Evolutionary conservation across 30 jellyfish, hydroid and myxozoan species (phyloP), one percentile per base, ranked within the genome.

Genomic region (Pseudorhiza aurosa): DNA sequence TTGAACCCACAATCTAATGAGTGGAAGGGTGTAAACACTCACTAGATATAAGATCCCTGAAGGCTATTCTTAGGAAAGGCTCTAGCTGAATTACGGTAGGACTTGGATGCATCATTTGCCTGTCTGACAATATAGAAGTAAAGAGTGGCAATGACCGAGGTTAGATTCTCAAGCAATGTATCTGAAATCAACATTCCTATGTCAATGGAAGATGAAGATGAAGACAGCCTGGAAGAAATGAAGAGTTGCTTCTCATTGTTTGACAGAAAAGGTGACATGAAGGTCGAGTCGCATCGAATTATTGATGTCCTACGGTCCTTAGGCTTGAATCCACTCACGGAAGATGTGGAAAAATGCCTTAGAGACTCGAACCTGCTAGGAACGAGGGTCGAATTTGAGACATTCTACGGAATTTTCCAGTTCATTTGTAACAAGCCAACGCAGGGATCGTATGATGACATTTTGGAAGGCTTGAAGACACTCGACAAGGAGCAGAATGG

Each of bases 391-490:
- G 98, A 85, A 11, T 77, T 93, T 51, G 97, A 87, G 74, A 80
- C 96, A 17, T 93, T 93, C 33, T 81, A 78, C 42, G 77, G 89
- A 2, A 87, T 93, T 17, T 86, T 88, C 74, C 90, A 73, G 8
- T 96, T 77, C 67, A 35, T 93, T 26, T 79, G 90, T 12, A 58
- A 45, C 29, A 62, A 67, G 71, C 93, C 96, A 15, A 93, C 95
- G 31, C 83, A 53, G n/a, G 98, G 96, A 0, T 64, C 95, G 35
- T 83, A 65, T 50, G 97, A 88, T 60, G 98, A 93, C 58, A 93
- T 93, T 86, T 87, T 80, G 31, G 98, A 93, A 86, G 98, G 96
- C 12, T 84, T 93, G 88, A 86, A 77, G 75, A 77, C 98, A 33
- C 60, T 71, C 31, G 98, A 93, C 67, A 88, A 95, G 18, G 98